Evolutionary conservation across 2,888 invertebrate species (phyloP), one percentile per base, ranked within the genome.

Genomic region (Leucophora obtusa): DNA sequence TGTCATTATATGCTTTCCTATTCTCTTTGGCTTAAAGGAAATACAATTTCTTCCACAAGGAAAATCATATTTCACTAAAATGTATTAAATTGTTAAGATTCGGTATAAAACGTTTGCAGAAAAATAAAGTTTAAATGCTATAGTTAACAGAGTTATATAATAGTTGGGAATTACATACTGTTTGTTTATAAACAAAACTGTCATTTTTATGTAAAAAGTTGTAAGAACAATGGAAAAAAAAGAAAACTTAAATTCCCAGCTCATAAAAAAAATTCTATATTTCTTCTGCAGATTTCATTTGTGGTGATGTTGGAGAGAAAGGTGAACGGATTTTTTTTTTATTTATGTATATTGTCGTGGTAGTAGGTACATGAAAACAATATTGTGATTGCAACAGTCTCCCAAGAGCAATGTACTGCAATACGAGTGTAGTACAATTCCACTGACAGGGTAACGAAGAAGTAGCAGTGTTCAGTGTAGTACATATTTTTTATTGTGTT

Each of bases 331-430:
- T 76, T 21, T 17, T 38, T 62, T 24, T 76, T 76, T 50, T 63
- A 35, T 17, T n/a, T 60, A 11, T 62, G 54, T 24, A 50, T 14
- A 50, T 14, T 54, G 2, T 15, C 28, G 24, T 53, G 53, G 5
- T 14, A 38, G 10, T 38, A 21, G 21, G 35, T 38, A 38, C 14
- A 38, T 38, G 38, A 38, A 38, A 38, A 11, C 38, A 38, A 38
- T 38, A 38, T 38, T 38, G 4, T 11, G 38, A 38, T 56, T 59
- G 58, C 53, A 59, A 63, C 38, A 65, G 65, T 70, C 73, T 79
- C 79, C 69, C 69, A 63, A 53, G 79, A 59, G 79, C 79, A 79
- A 79, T 73, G 58, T 33, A 73, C 78, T 70, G 56, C 58, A 63
- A 58, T 28, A 60, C 21, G 51, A 33, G 58, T 56, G 38, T 38